Evolutionary conservation across 2,888 invertebrate genomes (phyloP).

Genomic region (Eurytoma adleriae): DNA sequence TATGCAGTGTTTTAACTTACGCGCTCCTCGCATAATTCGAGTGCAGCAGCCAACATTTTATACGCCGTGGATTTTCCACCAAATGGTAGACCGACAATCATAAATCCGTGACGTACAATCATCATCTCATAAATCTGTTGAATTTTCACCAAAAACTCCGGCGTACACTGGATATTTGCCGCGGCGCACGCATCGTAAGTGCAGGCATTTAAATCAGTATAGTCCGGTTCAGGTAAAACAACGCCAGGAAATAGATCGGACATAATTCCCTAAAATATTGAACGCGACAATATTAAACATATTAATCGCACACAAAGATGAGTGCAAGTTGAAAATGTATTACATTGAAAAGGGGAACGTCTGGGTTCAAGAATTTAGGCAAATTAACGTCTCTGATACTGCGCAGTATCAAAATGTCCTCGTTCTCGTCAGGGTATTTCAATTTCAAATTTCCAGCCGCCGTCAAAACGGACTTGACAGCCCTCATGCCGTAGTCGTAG

Average conservation of each 20-base stretch:
- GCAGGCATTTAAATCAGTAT: slow-evolving; percentile 83
- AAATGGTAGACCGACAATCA: slow-evolving; percentile 80
- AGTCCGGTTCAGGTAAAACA: slow-evolving; percentile 82
- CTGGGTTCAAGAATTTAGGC: slow-evolving; percentile 81
- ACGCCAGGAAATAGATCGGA: slow-evolving; percentile 82
- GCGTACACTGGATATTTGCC: slow-evolving; percentile 89
- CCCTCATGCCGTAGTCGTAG: slow-evolving; percentile 84
- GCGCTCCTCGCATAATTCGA: slow-evolving; percentile 78
- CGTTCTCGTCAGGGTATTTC: slow-evolving; percentile 80
- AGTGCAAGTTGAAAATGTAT: neutral
- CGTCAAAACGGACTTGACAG: slow-evolving; percentile 81
- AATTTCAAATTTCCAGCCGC: slow-evolving; percentile 82
- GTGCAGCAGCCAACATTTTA: slow-evolving; percentile 76
- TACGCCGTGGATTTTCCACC: slow-evolving; percentile 80
- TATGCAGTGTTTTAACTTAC: slow-evolving; percentile 63
- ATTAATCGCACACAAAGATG: neutral
- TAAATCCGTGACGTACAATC: slow-evolving; percentile 81
- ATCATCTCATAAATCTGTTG: slow-evolving; percentile 82
- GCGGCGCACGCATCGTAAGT: slow-evolving; percentile 81
- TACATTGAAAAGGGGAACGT: slow-evolving; percentile 79
- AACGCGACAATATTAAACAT: too few species aligned
- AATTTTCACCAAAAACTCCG: slow-evolving; percentile 79
- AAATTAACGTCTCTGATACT: slow-evolving; percentile 83
- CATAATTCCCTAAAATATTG: slow-evolving; percentile 79
- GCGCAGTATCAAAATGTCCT: slow-evolving; percentile 80